A percentile compares a stretch with the other conserved stretches of the same genome.
These are phyloP conservation scores for Semnornis frantzii DNA, from an alignment of 2,113 vertebrate species.

Conservation along the genomic window DNA sequence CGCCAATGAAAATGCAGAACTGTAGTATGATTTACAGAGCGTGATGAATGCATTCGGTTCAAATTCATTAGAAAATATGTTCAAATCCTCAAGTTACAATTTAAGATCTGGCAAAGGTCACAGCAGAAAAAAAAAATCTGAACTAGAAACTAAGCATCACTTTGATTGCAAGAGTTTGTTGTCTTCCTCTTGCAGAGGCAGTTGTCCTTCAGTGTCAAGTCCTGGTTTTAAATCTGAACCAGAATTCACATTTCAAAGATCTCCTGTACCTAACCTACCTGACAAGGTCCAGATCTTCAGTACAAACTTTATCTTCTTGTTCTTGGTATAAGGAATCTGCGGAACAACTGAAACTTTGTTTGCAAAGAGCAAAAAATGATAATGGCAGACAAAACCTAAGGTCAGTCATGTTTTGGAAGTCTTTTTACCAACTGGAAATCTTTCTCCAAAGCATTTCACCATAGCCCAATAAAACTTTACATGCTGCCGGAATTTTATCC, in stretches of 20 bases:
- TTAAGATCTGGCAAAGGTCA: background rate
- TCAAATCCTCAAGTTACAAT: background rate
- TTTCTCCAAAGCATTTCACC: conserved; percentile 58
- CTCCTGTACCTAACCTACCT: background rate
- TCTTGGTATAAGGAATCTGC: conserved; percentile 1
- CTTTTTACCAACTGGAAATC: conserved; percentile 66
- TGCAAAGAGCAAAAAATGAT: conserved; percentile 37
- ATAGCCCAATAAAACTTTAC: conserved; percentile 34
- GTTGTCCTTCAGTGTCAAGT: background rate
- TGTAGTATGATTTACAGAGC: background rate
- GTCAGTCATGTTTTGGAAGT: conserved; percentile 18
- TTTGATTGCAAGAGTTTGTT: background rate
- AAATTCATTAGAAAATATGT: background rate
- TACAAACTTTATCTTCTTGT: background rate
- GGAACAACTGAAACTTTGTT: conserved; percentile 8
- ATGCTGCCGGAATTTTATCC: conserved; percentile 33
- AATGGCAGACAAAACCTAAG: conserved; percentile 19
- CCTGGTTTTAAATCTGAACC: background rate
- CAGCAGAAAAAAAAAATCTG: background rate
- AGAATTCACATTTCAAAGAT: background rate
- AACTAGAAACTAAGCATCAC: background rate
- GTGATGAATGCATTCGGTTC: background rate
- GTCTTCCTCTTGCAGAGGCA: background rate
- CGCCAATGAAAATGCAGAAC: background rate
- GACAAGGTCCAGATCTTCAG: background rate